Conservation (phyloP, 1,140 invertebrate species). For the Pachypsylla venusta region DNA sequence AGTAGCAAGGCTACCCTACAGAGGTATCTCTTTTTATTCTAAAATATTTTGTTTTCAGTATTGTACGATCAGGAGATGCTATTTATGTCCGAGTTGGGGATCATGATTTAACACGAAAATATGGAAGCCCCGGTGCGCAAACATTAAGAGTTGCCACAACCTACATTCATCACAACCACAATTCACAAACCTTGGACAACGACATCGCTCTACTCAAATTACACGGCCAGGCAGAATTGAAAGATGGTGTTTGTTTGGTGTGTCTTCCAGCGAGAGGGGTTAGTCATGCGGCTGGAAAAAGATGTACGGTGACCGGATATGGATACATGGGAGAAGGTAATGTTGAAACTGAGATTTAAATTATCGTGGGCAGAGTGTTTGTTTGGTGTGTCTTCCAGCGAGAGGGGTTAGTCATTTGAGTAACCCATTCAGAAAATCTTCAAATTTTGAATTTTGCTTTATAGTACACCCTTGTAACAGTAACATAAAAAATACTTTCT, state of each 20-base stretch:
- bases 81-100: constrained; percentile 87
- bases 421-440: too few species aligned
- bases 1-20: too few species aligned
- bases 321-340: constrained; percentile 86
- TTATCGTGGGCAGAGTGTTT: too few species aligned
- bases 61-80: constrained; percentile 74
- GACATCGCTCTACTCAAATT: constrained; percentile 89
- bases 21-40: too few species aligned
- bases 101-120: constrained; percentile 74
- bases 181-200: constrained; percentile 88
- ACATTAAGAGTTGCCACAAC: constrained; percentile 77
- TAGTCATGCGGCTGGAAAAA: constrained; percentile 66
- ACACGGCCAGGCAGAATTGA: constrained; percentile 74
- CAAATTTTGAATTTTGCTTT: too few species aligned
- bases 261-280: constrained; percentile 77
- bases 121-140: constrained; percentile 73
- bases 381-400: constrained; percentile 74
- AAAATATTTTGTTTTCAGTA: constrained; percentile 47
- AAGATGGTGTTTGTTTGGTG: constrained; percentile 66
- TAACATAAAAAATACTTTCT: too few species aligned
- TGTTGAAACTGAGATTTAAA: too few species aligned
- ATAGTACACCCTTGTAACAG: too few species aligned
- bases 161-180: constrained; percentile 93
- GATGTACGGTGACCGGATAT: constrained; percentile 84
- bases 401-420: constrained; percentile 67